Evolutionary conservation across 2,888 invertebrate species (phyloP).

Genomic region (Amiota minor): DNA sequence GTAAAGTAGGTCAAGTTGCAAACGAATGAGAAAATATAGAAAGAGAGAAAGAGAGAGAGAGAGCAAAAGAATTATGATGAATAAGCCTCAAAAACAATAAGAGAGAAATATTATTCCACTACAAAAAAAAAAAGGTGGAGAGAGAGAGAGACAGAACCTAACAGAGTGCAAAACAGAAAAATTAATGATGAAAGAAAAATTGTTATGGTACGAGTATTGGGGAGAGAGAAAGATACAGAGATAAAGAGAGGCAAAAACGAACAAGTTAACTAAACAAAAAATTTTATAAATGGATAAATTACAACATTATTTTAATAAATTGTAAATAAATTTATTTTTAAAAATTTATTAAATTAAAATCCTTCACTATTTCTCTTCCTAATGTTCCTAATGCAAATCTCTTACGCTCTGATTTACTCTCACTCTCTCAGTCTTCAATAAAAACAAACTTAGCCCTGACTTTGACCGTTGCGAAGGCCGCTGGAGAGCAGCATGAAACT

Average conservation of each 20-base stretch:
- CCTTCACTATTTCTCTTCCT: too few relatives aligned
- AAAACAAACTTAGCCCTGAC: slow-evolving; percentile 68
- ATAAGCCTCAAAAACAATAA: too few relatives aligned
- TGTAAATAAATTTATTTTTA: background rate
- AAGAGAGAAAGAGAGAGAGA: slow-evolving; percentile 34
- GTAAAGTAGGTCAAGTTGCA: slow-evolving; percentile 73
- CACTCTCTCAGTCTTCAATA: slow-evolving; percentile 35
- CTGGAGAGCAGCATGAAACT: slow-evolving; percentile 21
- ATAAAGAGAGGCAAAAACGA: background rate
- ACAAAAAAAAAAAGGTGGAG: too few relatives aligned
- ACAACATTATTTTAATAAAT: background rate
- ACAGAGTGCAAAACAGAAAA: too few relatives aligned
- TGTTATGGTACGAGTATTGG: too few relatives aligned
- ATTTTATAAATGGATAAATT: slow-evolving; percentile 4
- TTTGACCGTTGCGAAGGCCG: slow-evolving; percentile 60
- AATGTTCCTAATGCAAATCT: background rate
- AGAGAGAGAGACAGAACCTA: too few relatives aligned
- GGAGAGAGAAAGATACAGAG: too few relatives aligned
- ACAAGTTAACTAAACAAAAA: slow-evolving; percentile 42
- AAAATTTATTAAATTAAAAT: background rate
- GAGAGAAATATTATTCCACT: too few relatives aligned
- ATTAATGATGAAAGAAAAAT: too few relatives aligned
- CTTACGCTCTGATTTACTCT: background rate
- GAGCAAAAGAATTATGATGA: slow-evolving; percentile 16
- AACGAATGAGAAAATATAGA: slow-evolving; percentile 28